Evolutionary conservation across 2,113 vertebrate species (phyloP).

Genomic region (Abramis brama): DNA sequence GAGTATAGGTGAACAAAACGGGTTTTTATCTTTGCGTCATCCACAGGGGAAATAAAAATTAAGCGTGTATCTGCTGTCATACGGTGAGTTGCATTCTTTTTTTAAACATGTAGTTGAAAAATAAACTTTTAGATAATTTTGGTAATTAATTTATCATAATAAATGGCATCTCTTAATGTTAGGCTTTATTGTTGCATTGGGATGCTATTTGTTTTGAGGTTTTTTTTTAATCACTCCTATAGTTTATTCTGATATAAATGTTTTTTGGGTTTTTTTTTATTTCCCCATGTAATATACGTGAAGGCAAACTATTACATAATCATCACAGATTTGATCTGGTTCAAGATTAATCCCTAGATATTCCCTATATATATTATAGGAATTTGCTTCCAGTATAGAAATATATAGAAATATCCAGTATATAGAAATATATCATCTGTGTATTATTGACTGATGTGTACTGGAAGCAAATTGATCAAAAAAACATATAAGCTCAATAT

Average conservation of each 20-base stretch:
- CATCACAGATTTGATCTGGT: background rate
- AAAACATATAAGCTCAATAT: no score
- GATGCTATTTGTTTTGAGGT: background rate
- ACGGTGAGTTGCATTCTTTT: slow-evolving; percentile 3
- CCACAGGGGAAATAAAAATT: background rate
- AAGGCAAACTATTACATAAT: background rate
- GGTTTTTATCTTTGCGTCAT: slow-evolving; percentile 8
- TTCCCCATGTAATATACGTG: no score
- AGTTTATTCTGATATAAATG: background rate
- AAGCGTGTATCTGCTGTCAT: background rate
- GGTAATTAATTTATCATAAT: background rate
- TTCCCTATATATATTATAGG: no score
- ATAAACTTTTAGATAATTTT: background rate
- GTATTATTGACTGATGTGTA: no score
- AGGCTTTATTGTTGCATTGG: background rate
- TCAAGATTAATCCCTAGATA: no score
- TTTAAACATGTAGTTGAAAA: background rate
- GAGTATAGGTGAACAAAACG: background rate
- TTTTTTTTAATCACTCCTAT: background rate
- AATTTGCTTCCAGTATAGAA: no score
- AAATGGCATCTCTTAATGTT: no score
- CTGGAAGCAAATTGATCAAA: no score
- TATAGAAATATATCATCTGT: no score
- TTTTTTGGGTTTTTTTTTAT: background rate
- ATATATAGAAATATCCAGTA: no score